Conservation (phyloP, 35 echinoderm and acorn worm genomes). For the Holothuria glaberrima region DNA sequence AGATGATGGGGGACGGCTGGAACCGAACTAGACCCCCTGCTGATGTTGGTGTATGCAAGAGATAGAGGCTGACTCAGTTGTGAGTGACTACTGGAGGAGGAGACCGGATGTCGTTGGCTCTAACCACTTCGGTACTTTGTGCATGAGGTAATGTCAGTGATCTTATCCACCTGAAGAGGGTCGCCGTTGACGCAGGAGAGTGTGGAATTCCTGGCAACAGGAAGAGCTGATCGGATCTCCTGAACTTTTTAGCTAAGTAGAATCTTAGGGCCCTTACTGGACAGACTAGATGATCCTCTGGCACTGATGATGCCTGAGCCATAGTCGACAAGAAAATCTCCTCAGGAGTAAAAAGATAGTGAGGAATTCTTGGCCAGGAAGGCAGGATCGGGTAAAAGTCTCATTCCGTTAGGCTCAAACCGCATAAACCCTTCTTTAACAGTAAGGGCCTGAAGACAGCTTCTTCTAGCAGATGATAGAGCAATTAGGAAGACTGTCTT, state of each 20-base stretch:
- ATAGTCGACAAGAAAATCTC: neutral
- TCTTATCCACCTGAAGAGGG: too few species aligned
- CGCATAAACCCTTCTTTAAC: neutral
- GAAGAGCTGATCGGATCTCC: neutral
- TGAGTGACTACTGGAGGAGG: too few species aligned
- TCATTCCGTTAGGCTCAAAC: neutral
- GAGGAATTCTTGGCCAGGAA: neutral
- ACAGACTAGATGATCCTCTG: neutral
- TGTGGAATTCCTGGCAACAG: neutral
- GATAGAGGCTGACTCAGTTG: too few species aligned
- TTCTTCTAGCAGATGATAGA: neutral
- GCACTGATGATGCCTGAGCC: neutral
- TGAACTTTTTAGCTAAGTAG: neutral
- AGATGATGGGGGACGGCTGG: too few species aligned
- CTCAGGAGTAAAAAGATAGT: neutral
- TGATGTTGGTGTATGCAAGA: too few species aligned
- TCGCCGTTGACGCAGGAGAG: too few species aligned
- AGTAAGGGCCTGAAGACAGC: neutral
- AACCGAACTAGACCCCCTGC: too few species aligned
- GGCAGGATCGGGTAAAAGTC: neutral
- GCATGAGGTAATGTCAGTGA: too few species aligned
- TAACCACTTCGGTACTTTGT: too few species aligned
- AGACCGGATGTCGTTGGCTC: too few species aligned
- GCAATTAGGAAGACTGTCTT: neutral
- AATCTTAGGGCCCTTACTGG: neutral